Evolutionary conservation across 2,797 vertebrate genomes (phyloP).

Genomic region (Micromesistius poutassou): DNA sequence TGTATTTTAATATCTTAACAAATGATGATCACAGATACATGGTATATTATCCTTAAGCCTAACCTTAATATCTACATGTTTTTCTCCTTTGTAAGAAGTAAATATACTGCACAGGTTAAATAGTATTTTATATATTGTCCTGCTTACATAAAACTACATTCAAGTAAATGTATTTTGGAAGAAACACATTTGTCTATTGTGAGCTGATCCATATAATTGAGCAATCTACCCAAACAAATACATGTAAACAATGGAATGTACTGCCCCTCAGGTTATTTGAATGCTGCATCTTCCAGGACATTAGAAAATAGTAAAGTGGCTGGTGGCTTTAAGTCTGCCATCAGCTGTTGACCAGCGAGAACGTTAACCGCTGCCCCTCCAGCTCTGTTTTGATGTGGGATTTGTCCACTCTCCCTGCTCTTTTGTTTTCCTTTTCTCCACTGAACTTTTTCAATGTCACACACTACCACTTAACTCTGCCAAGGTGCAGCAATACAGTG

Average conservation of each 20-base stretch:
- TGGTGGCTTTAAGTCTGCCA: constrained; percentile 6
- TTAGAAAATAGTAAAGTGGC: neutral
- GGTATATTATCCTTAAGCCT: neutral
- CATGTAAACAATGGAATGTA: too few species aligned
- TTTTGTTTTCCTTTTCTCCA: constrained; percentile 28
- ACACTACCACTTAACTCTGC: neutral
- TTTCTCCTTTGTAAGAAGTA: neutral
- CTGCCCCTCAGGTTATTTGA: neutral
- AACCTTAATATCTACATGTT: neutral
- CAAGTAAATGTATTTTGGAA: too few species aligned
- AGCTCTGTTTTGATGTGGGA: constrained; percentile 37
- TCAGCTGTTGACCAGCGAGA: constrained; percentile 1
- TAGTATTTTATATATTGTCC: too few species aligned
- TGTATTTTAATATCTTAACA: neutral
- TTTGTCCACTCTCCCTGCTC: constrained; percentile 20
- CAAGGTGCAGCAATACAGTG: neutral
- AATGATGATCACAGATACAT: neutral
- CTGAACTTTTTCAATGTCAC: constrained; percentile 21
- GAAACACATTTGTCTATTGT: too few species aligned
- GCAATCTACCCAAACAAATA: too few species aligned
- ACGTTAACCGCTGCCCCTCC: constrained; percentile 4
- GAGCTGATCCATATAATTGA: too few species aligned
- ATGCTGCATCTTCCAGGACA: neutral
- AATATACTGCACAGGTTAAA: neutral
- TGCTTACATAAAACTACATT: too few species aligned